These are phyloP conservation scores for Halcyon chelicuti DNA, from an alignment of 2,797 vertebrate species.

Conservation along the genomic window DNA sequence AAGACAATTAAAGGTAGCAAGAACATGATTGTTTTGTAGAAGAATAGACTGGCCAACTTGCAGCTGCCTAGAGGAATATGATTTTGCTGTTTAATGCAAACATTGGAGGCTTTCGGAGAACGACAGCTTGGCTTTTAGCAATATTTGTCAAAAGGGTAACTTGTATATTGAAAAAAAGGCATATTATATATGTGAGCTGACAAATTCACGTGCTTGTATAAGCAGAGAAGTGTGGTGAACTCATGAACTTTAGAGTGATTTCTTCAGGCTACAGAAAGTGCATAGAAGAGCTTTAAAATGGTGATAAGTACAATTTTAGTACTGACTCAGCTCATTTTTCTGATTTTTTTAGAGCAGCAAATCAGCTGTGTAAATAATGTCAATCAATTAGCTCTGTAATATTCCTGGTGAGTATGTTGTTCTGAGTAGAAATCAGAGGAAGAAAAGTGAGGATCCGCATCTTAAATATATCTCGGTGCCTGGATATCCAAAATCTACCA, in stretches of 20 bases:
- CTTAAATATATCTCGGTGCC: not conserved
- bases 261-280: not conserved
- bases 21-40: not conserved
- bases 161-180: not conserved
- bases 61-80: not conserved
- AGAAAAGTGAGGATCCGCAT: not conserved
- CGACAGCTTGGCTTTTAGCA: not conserved
- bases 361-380: not conserved
- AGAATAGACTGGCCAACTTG: not conserved
- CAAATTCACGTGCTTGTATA: not conserved
- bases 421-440: not conserved
- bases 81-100: not conserved
- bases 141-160: not conserved
- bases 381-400: not conserved
- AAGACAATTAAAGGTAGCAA: not conserved
- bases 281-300: not conserved
- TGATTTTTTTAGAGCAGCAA: not conserved
- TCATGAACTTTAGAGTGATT: not conserved
- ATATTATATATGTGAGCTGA: not conserved
- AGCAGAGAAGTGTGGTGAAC: not conserved
- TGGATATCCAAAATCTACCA: not conserved
- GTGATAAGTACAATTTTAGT: not conserved
- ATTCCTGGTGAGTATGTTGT: not conserved
- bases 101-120: not conserved
- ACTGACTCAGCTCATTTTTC: not conserved